Percentiles rank a stretch among this genome's conserved stretches.
Conservation (phyloP, 2,113 vertebrate genomes). For the Saguinus midas region DNA sequence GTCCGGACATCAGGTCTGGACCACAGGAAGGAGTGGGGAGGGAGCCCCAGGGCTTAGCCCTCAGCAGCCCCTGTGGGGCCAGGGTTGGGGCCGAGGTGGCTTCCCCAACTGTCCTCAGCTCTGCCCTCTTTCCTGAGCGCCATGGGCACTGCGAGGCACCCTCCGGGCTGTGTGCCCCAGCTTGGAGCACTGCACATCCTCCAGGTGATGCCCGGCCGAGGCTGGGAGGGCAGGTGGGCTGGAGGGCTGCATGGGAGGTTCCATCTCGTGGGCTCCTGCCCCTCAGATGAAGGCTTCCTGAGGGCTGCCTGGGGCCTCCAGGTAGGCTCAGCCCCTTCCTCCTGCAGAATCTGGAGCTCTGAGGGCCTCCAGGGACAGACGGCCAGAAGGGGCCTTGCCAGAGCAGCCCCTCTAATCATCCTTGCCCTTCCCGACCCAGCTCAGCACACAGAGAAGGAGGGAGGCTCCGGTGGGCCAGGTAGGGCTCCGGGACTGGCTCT, state of each 20-base stretch:
- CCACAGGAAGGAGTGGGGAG: not conserved
- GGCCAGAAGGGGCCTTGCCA: not conserved
- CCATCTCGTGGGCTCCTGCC: fast-evolving
- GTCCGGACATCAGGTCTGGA: not conserved
- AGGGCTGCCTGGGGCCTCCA: fast-evolving
- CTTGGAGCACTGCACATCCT: not conserved
- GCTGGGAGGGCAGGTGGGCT: not conserved
- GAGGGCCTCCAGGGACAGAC: not conserved
- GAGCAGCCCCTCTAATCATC: too few species aligned
- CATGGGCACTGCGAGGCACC: fast-evolving
- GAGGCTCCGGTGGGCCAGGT: not conserved
- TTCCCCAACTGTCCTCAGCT: not conserved
- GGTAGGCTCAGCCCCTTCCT: not conserved
- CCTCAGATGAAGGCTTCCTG: not conserved
- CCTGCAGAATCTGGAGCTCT: not conserved
- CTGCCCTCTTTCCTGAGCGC: not conserved
- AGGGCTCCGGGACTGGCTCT: fast-evolving
- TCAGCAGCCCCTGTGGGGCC: not conserved
- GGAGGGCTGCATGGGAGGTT: too few species aligned
- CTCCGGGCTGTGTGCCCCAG: fast-evolving
- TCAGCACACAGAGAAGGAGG: not conserved
- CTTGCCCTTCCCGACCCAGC: not conserved
- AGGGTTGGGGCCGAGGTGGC: not conserved
- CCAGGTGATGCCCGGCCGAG: fast-evolving
- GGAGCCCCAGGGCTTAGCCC: not conserved